Conservation (phyloP, 2,797 vertebrate genomes). For the Dallia pectoralis region DNA sequence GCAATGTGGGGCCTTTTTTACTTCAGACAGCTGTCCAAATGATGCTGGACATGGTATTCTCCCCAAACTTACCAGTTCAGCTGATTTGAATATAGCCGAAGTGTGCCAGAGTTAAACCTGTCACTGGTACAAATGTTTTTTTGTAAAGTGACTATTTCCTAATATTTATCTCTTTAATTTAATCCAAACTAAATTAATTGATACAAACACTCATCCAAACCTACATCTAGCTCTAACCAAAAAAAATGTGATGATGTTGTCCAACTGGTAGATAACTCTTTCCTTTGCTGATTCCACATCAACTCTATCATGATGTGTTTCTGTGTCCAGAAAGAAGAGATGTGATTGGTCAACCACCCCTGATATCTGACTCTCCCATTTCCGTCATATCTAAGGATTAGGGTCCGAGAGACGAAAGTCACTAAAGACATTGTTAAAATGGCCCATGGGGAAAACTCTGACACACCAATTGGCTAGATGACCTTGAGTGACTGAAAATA, state of each 20-base stretch:
- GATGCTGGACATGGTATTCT: slow-evolving; percentile 65
- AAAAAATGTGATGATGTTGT: neutral
- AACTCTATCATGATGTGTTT: neutral
- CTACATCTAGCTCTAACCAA: neutral
- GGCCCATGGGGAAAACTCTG: slow-evolving; percentile 5
- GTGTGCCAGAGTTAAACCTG: slow-evolving; percentile 62
- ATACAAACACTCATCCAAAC: neutral
- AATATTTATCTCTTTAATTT: neutral
- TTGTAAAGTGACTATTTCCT: neutral
- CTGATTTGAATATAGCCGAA: slow-evolving; percentile 59
- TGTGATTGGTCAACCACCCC: slow-evolving; percentile 12
- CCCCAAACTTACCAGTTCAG: slow-evolving; percentile 64
- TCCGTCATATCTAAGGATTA: slow-evolving; percentile 31
- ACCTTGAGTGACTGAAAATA: slow-evolving; percentile 9
- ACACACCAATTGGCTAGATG: slow-evolving; percentile 10
- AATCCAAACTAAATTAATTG: neutral
- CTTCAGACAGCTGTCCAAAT: slow-evolving; percentile 73
- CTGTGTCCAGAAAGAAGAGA: neutral
- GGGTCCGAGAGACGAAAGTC: slow-evolving; percentile 29
- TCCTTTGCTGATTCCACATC: neutral
- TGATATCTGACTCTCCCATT: slow-evolving; percentile 38
- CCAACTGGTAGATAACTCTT: neutral
- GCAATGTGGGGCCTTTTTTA: slow-evolving; percentile 54
- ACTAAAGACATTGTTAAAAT: slow-evolving; percentile 37
- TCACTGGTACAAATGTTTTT: neutral